These are phyloP conservation scores for Leptarthrus brevirostris DNA, from an alignment of 2,888 invertebrate genomes.

Conservation along the genomic window DNA sequence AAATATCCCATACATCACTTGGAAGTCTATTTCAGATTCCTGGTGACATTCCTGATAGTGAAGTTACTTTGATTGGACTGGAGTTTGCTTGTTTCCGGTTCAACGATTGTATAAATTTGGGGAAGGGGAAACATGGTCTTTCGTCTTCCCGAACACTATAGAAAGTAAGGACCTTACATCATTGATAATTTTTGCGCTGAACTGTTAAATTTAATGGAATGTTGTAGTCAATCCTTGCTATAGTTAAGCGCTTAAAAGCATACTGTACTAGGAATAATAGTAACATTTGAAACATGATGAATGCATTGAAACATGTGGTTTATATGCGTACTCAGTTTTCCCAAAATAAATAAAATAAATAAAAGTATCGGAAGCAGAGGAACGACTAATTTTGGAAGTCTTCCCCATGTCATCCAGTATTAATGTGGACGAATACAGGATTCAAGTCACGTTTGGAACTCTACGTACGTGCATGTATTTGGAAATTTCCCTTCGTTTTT, in stretches of 20 bases:
- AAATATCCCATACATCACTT: slow-evolving; percentile 11
- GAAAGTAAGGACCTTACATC: too few species aligned
- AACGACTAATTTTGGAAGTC: slow-evolving; percentile 52
- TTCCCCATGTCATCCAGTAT: slow-evolving; percentile 53
- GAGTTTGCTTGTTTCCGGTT: not conserved
- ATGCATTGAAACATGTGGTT: too few species aligned
- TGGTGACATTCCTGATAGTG: slow-evolving; percentile 14
- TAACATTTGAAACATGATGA: too few species aligned
- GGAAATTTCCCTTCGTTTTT: slow-evolving; percentile 51
- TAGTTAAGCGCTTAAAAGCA: too few species aligned
- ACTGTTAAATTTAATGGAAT: too few species aligned
- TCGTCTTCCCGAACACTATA: too few species aligned
- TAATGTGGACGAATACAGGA: slow-evolving; percentile 49
- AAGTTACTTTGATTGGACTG: not conserved
- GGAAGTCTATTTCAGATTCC: not conserved
- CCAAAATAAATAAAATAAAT: slow-evolving; percentile 47
- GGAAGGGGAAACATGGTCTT: too few species aligned
- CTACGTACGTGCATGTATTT: slow-evolving; percentile 54
- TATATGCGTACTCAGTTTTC: too few species aligned
- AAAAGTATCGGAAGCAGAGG: slow-evolving; percentile 47
- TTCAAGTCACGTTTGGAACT: slow-evolving; percentile 54
- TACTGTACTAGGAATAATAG: too few species aligned
- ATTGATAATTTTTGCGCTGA: too few species aligned
- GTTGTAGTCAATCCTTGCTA: too few species aligned
- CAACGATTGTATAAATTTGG: too few species aligned